Conservation (phyloP, 2,113 vertebrate genomes). For the Ceyx melanurus region DNA sequence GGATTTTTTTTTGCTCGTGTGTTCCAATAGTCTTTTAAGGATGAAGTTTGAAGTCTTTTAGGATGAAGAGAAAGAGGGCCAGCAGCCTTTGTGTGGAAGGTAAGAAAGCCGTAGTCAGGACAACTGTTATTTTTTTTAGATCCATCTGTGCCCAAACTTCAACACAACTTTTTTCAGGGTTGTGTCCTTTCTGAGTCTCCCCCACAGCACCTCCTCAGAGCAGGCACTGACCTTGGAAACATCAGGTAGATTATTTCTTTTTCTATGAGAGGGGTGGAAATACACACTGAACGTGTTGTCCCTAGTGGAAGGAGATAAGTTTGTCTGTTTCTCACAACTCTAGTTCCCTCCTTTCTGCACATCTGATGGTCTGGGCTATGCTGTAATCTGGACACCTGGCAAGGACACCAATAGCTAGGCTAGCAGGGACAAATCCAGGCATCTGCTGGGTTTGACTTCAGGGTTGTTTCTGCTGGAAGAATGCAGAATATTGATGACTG, state of each 20-base stretch:
- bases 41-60: background rate
- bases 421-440: background rate
- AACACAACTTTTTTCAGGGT: background rate
- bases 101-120: background rate
- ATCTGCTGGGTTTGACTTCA: background rate
- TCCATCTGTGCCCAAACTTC: background rate
- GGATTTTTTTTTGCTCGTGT: background rate
- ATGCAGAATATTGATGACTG: background rate
- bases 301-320: background rate
- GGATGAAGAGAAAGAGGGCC: background rate
- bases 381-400: background rate
- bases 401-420: background rate
- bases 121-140: background rate
- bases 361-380: background rate
- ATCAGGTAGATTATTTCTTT: background rate
- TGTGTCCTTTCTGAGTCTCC: background rate
- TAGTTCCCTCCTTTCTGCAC: background rate
- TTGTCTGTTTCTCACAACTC: background rate
- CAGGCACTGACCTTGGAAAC: background rate
- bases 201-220: background rate
- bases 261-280: background rate
- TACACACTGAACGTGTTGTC: fast-evolving
- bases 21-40: background rate
- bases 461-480: background rate
- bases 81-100: background rate